These are phyloP conservation scores for Plectrocnemia conspersa DNA, from an alignment of 1,140 invertebrate genomes.

Conservation along the genomic window DNA sequence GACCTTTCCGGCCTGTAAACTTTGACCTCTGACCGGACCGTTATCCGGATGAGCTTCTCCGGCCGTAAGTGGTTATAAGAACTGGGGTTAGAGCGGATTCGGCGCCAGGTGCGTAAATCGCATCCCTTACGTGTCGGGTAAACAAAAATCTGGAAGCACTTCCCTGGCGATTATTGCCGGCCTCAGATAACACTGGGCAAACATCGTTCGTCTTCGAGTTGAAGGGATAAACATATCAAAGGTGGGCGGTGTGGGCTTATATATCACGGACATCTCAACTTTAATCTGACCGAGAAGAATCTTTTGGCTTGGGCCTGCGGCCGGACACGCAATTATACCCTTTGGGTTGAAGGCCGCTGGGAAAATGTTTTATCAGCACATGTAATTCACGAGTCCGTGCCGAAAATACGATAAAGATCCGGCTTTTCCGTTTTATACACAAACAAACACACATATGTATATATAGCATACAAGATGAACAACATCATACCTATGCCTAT, in stretches of 20 bases:
- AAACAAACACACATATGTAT: too few species aligned
- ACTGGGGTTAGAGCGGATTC: neutral
- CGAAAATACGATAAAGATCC: too few species aligned
- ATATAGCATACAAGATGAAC: too few species aligned
- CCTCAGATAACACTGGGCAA: conserved; percentile 5
- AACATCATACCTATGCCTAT: too few species aligned
- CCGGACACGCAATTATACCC: neutral
- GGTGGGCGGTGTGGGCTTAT: conserved; percentile 3
- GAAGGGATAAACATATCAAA: conserved; percentile 19
- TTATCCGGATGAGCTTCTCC: neutral
- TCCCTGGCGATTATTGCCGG: conserved; percentile 13
- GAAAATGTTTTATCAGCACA: too few species aligned
- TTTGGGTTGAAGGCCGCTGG: neutral
- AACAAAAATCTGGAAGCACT: conserved; percentile 18
- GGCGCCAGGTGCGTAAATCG: conserved; percentile 15
- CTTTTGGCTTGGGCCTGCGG: neutral
- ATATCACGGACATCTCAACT: conserved; percentile 2
- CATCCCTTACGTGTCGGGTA: conserved; percentile 1
- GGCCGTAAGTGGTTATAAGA: neutral
- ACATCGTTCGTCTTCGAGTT: neutral
- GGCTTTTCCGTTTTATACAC: too few species aligned
- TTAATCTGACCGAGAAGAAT: neutral
- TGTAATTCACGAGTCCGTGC: too few species aligned
- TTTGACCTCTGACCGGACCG: neutral
- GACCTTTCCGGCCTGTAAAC: neutral